Evolutionary conservation across 2,888 invertebrate genomes (phyloP), one percentile per base, ranked within the genome.

Genomic region (Pachymerium ferrugineum): DNA sequence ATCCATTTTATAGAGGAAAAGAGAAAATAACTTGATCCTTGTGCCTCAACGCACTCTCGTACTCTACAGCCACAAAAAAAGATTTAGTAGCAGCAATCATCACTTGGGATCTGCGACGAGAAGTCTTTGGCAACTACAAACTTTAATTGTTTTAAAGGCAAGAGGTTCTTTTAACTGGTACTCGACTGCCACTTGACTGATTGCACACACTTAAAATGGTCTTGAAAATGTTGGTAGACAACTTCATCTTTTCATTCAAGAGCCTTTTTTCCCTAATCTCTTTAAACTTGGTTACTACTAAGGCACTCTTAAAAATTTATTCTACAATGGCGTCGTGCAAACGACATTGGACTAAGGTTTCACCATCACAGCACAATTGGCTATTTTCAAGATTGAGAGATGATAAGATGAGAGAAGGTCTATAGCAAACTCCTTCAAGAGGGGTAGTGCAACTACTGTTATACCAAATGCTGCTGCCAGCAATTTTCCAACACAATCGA

Each of bases 1-100:
- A 62, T 62, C 62, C 62, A 62, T 62, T 62, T 62, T 62, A 62
- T 62, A 62, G 62, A 62, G 62, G n/a, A 62, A 62, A 62, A 62
- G 62, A 62, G 62, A 62, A 62, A 62, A 62, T 62, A 62, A 62
- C 62, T 62, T 62, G 62, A 25, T 62, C 62, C 62, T 62, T 62
- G 25, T 62, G 62, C 28, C 62, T 62, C 62, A 62, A 62, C 62
- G 25, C 62, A 28, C 62, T 62, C 62, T 28, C 62, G n/a, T n/a
- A 62, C 62, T 62, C 28, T 14, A 62, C 22, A 62, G 62, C 62
- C 28, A 62, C 62, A 62, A 62, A 62, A 33, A 62, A 62, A 62
- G 62, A 62, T 62, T 62, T 62, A 62, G 25, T 62, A 62, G 62
- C 62, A 25, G 62, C 62, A 62, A 62, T 62, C 62, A 62, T 62